These are phyloP conservation scores for Blera fallax DNA, from an alignment of 2,888 invertebrate genomes.

Conservation along the genomic window DNA sequence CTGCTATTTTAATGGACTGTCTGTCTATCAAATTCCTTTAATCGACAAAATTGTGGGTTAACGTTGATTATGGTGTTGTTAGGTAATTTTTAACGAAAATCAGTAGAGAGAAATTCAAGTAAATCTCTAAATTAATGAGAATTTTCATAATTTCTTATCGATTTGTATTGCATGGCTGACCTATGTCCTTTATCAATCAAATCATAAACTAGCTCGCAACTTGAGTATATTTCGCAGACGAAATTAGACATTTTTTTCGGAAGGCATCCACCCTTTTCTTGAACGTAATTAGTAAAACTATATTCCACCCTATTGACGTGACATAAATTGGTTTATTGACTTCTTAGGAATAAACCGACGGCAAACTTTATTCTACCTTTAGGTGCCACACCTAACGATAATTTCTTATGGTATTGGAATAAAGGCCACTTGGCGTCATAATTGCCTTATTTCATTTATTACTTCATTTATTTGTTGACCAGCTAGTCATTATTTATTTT, in stretches of 20 bases:
- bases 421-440: not conserved
- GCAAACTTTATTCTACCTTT: not conserved
- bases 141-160: not conserved
- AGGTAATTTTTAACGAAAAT: not conserved
- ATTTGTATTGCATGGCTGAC: not conserved
- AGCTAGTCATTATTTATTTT: not conserved
- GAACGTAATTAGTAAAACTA: not conserved
- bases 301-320: not conserved
- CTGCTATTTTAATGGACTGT: constrained; percentile 1
- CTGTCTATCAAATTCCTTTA: constrained; percentile 12
- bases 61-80: not conserved
- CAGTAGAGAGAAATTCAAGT: not conserved
- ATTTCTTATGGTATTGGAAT: not conserved
- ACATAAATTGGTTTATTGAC: not conserved
- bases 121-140: not conserved
- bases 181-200: not conserved
- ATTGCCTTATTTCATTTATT: not conserved
- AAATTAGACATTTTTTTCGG: not conserved
- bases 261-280: not conserved
- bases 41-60: not conserved
- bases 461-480: not conserved
- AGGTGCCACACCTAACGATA: not conserved
- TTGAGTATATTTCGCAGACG: not conserved
- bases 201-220: not conserved
- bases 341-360: not conserved